Evolutionary conservation across 1,140 invertebrate genomes (phyloP).

Genomic region (Episyrphus balteatus): DNA sequence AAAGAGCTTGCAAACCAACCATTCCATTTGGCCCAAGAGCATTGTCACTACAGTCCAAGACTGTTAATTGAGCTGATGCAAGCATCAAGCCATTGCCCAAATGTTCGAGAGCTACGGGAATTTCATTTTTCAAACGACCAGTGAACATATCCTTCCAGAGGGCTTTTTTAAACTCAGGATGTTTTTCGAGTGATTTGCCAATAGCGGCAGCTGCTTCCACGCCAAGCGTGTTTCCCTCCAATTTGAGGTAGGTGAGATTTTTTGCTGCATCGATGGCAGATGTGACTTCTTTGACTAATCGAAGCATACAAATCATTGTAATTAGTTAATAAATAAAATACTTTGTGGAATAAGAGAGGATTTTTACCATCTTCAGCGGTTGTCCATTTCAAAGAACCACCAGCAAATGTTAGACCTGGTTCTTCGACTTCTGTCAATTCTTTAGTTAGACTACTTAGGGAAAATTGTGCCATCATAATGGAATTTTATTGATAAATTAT

Average conservation of each 20-base stretch:
- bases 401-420: conserved; percentile 23
- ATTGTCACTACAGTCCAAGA: conserved; percentile 95
- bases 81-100: conserved; percentile 71
- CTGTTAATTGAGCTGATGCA: conserved; percentile 65
- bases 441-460: conserved; percentile 2
- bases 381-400: conserved; percentile 22
- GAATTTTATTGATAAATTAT: too few relatives aligned
- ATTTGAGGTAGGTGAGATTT: conserved; percentile 45
- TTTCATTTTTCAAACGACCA: conserved; percentile 86
- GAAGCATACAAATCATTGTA: too few relatives aligned
- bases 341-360: neutral
- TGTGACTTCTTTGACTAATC: conserved; percentile 25
- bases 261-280: conserved; percentile 16
- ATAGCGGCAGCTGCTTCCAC: conserved; percentile 77
- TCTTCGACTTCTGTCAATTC: conserved; percentile 11
- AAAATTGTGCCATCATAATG: too few relatives aligned
- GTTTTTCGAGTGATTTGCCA: conserved; percentile 62
- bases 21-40: conserved; percentile 95
- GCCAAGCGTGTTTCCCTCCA: conserved; percentile 91
- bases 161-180: conserved; percentile 67
- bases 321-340: neutral
- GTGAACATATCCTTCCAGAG: conserved; percentile 97
- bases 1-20: conserved; percentile 70
- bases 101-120: conserved; percentile 66
- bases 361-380: conserved; percentile 22